phyloP scores from a whole-genome alignment of 2,797 vertebrate genomes.

The Staurois parvus region DNA sequence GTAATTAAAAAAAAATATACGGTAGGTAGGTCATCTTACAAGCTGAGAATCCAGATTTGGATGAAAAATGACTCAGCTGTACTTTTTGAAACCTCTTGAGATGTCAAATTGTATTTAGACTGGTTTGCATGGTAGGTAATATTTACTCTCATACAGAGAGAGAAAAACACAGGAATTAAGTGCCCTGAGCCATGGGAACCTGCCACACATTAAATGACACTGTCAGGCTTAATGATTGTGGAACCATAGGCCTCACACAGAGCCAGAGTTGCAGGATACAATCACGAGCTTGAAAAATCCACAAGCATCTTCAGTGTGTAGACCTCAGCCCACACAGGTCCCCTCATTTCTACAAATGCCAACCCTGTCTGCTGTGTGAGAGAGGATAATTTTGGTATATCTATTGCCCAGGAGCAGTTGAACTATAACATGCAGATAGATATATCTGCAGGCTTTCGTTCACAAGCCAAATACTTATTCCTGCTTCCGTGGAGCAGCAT shows the following conservation, averaged over 20 bases:
- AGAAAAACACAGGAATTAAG: not conserved
- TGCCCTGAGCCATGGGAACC: constrained; percentile 10
- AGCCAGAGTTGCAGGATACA: not conserved
- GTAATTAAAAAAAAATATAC: too few species aligned
- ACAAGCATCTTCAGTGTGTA: not conserved
- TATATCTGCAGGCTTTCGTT: constrained; percentile 6
- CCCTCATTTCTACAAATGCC: not conserved
- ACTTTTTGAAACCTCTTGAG: not conserved
- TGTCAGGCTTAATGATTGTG: constrained; percentile 5
- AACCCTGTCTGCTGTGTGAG: not conserved
- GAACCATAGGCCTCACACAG: not conserved
- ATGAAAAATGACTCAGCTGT: constrained; percentile 1
- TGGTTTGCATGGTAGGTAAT: constrained; percentile 23
- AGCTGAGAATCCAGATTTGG: not conserved
- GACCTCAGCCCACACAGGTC: not conserved
- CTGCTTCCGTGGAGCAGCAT: not conserved
- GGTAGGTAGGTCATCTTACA: not conserved
- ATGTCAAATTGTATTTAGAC: not conserved
- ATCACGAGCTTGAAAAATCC: not conserved
- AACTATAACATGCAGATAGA: not conserved
- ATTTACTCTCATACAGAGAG: constrained; percentile 19
- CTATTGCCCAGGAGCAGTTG: not conserved
- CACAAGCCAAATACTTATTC: constrained; percentile 32
- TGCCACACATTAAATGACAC: not conserved
- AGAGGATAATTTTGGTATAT: not conserved